Conservation (phyloP, 2,113 vertebrate genomes). For the Eublepharis macularius region DNA sequence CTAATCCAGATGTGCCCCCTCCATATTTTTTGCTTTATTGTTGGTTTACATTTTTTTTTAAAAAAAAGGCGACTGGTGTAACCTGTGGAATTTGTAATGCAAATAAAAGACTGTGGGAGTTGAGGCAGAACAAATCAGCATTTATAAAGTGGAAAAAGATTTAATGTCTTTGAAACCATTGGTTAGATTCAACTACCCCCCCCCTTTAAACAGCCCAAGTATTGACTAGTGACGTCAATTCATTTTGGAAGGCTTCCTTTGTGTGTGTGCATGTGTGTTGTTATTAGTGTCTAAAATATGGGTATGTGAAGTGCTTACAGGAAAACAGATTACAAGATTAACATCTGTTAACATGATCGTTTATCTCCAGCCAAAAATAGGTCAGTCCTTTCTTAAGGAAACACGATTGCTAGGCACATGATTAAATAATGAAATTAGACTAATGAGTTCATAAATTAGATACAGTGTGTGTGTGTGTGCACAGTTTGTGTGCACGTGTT, state of each 20-base stretch:
- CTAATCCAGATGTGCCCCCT: slow-evolving; percentile 71
- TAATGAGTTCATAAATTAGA: slow-evolving; percentile 67
- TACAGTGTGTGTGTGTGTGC: slow-evolving; percentile 21
- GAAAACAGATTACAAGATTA: slow-evolving; percentile 87
- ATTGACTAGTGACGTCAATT: slow-evolving; percentile 70
- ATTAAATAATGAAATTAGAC: slow-evolving; percentile 80
- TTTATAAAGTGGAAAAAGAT: slow-evolving; percentile 77
- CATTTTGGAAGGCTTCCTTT: slow-evolving; percentile 57
- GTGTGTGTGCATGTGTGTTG: slow-evolving; percentile 6
- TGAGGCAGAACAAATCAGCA: slow-evolving; percentile 79
- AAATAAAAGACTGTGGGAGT: slow-evolving; percentile 81
- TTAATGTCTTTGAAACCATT: slow-evolving; percentile 76
- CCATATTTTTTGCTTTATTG: slow-evolving; percentile 65
- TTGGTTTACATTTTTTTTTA: slow-evolving; percentile 66
- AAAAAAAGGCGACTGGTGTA: slow-evolving; percentile 72
- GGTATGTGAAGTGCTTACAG: slow-evolving; percentile 76
- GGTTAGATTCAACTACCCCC: slow-evolving; percentile 33
- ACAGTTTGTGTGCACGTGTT: slow-evolving; percentile 15
- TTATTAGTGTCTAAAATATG: slow-evolving; percentile 71
- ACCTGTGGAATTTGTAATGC: slow-evolving; percentile 86
- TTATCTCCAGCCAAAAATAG: slow-evolving; percentile 84
- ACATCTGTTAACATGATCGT: slow-evolving; percentile 85
- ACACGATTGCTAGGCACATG: slow-evolving; percentile 71
- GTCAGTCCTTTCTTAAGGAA: slow-evolving; percentile 85
- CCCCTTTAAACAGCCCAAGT: not conserved